These are phyloP conservation scores for Microhierax caerulescens DNA, from an alignment of 2,797 vertebrate genomes.

Conservation along the genomic window DNA sequence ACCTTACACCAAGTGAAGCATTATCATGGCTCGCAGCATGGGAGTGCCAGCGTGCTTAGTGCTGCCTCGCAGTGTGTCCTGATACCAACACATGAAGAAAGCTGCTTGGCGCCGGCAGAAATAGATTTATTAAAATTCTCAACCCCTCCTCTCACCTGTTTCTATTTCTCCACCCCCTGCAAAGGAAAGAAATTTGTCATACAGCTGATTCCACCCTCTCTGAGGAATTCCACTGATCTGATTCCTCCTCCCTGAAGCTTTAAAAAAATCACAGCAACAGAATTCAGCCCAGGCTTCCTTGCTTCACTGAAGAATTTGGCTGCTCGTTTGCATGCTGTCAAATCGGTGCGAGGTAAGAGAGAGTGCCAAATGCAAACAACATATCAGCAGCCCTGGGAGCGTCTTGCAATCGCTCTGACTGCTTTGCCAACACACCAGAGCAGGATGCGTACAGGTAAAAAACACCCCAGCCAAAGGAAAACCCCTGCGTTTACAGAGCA, in stretches of 20 bases:
- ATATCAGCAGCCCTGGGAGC: not conserved
- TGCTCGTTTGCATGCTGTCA: not conserved
- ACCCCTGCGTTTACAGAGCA: not conserved
- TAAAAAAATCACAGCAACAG: not conserved
- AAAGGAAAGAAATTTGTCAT: not conserved
- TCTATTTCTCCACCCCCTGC: not conserved
- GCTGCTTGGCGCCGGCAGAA: not conserved
- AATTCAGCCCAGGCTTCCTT: not conserved
- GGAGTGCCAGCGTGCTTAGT: not conserved
- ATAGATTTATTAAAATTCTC: not conserved
- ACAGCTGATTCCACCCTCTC: not conserved
- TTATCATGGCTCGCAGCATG: not conserved
- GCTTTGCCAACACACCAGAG: not conserved
- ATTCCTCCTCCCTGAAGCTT: not conserved
- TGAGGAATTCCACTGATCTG: not conserved
- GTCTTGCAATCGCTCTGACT: accelerated
- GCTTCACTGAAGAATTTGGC: not conserved
- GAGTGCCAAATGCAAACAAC: not conserved
- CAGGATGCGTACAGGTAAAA: not conserved
- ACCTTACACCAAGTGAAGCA: not conserved
- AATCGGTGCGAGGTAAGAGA: not conserved
- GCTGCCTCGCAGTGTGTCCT: not conserved
- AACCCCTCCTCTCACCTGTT: not conserved
- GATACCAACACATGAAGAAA: not conserved
- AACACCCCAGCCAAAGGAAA: not conserved